These are phyloP conservation scores for Lysandra bellargus DNA, from an alignment of 2,888 invertebrate species.

Conservation along the genomic window DNA sequence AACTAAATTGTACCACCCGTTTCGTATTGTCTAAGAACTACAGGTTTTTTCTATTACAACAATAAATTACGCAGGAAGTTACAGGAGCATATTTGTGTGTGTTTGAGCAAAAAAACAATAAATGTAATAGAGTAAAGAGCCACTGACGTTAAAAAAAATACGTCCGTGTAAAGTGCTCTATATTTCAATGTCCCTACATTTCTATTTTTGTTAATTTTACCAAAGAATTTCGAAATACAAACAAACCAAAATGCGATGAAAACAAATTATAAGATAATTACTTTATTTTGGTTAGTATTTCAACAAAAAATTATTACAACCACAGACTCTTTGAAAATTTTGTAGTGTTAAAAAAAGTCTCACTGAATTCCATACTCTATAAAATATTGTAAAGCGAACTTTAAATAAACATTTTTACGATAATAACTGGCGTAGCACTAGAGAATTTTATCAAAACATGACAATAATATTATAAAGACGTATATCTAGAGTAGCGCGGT, in stretches of 20 bases:
- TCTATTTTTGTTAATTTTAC: background rate
- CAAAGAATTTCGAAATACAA: background rate
- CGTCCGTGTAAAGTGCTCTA: background rate
- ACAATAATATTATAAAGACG: no score
- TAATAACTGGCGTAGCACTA: no score
- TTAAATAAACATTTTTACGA: background rate
- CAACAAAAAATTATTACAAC: no score
- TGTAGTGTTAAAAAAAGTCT: no score
- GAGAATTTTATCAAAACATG: no score
- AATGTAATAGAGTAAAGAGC: background rate
- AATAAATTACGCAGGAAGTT: background rate
- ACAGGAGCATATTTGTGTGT: background rate
- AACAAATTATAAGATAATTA: background rate
- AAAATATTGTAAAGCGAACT: background rate
- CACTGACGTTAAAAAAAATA: no score
- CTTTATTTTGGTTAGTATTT: background rate
- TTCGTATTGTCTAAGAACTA: constrained; percentile 13
- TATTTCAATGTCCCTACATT: background rate
- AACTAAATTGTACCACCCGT: constrained; percentile 23
- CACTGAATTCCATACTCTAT: background rate
- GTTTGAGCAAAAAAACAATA: background rate
- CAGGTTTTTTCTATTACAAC: background rate
- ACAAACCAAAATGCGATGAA: background rate
- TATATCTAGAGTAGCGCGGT: no score
- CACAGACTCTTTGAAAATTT: no score